Conservation (phyloP, 2,888 invertebrate species). For the Drosophila quinaria region DNA sequence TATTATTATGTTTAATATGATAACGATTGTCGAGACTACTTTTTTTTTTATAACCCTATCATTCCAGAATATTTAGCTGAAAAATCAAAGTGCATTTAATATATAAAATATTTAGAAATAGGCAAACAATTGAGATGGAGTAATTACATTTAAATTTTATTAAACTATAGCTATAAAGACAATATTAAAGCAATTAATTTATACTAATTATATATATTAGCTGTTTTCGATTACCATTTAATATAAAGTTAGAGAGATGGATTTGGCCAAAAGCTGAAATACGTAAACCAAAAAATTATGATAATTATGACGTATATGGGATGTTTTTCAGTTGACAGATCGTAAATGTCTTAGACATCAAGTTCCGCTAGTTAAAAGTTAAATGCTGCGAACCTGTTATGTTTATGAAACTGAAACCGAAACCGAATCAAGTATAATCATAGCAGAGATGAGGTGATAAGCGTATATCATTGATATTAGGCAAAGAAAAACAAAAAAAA, state of each 20-base stretch:
- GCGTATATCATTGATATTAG: constrained; percentile 8
- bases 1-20: not conserved
- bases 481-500: constrained; percentile 5
- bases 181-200: not conserved
- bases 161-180: not conserved
- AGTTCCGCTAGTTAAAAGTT: constrained; percentile 41
- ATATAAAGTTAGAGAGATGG: not conserved
- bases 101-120: not conserved
- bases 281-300: not conserved
- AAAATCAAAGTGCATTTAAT: not conserved
- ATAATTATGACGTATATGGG: constrained; percentile 38
- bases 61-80: not conserved
- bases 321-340: constrained; percentile 28
- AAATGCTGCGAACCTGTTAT: constrained; percentile 44
- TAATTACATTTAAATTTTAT: not conserved
- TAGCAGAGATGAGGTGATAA: constrained; percentile 28
- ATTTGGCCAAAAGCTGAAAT: constrained; percentile 1
- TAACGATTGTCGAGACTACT: not conserved
- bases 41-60: not conserved
- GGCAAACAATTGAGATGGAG: not conserved
- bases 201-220: not conserved
- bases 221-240: no score
- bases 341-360: constrained; percentile 33
- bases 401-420: constrained; percentile 18
- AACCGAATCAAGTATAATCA: constrained; percentile 27